Evolutionary conservation across 2,888 invertebrate genomes (phyloP).

Genomic region (Yponomeuta cagnagella): DNA sequence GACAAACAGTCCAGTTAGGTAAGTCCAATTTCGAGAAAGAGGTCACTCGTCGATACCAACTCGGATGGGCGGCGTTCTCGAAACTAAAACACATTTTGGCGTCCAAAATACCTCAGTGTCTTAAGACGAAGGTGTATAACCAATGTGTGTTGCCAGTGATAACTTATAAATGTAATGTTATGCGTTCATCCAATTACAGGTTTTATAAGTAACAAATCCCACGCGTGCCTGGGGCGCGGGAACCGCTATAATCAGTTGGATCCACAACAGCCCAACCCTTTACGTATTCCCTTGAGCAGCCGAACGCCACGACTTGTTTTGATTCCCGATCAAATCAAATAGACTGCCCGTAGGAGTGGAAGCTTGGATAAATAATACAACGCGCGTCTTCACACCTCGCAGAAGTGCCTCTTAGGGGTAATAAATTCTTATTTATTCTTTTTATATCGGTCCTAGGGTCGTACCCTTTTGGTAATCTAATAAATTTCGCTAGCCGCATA

Average conservation of each 20-base stretch:
- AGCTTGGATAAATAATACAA: conserved; percentile 66
- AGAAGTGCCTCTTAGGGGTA: conserved; percentile 68
- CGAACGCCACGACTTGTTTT: conserved; percentile 50
- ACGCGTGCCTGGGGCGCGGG: too few species aligned
- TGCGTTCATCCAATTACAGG: too few species aligned
- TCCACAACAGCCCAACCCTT: conserved; percentile 30
- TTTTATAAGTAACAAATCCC: too few species aligned
- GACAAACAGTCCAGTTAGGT: too few species aligned
- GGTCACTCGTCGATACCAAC: too few species aligned
- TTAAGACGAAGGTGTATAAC: too few species aligned
- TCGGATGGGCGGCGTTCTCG: too few species aligned
- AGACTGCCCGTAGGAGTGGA: conserved; percentile 55
- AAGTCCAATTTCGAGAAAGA: too few species aligned
- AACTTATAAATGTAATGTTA: too few species aligned
- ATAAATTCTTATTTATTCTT: conserved; percentile 76
- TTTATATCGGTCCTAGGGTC: conserved; percentile 49
- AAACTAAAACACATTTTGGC: too few species aligned
- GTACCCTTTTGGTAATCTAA: conserved; percentile 62
- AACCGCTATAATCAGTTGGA: background rate
- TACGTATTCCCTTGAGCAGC: conserved; percentile 15
- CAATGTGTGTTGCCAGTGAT: too few species aligned
- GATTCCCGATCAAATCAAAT: conserved; percentile 60
- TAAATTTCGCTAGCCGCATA: conserved; percentile 58
- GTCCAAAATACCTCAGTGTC: too few species aligned
- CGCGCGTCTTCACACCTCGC: conserved; percentile 62